phyloP scores from a whole-genome alignment of 1,140 invertebrate genomes.

The Uloborus diversus region DNA sequence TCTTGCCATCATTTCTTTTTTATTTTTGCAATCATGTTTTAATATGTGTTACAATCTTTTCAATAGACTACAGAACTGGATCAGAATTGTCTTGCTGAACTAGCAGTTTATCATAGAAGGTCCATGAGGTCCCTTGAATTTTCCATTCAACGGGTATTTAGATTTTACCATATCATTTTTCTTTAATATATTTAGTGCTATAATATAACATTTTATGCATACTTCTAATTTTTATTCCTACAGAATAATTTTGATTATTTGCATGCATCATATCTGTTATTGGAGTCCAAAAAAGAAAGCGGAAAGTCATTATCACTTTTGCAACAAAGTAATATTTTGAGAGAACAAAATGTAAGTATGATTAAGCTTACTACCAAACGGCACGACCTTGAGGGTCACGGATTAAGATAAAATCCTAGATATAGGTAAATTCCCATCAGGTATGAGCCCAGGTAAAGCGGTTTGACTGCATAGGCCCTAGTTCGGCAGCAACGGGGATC shows the following conservation, averaged over 20 bases:
- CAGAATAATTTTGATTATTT: constrained; percentile 79
- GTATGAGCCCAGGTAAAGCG: too few species aligned
- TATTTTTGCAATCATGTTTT: too few species aligned
- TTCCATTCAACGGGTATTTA: constrained; percentile 63
- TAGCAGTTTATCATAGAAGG: constrained; percentile 71
- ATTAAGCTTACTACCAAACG: too few species aligned
- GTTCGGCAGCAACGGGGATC: too few species aligned
- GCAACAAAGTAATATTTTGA: neutral
- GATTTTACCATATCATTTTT: neutral
- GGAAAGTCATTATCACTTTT: constrained; percentile 67
- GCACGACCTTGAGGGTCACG: too few species aligned
- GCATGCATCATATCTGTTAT: constrained; percentile 80
- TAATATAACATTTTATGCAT: neutral
- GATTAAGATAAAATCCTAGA: too few species aligned
- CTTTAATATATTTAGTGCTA: neutral
- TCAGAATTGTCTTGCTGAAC: constrained; percentile 74
- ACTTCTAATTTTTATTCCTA: constrained; percentile 60
- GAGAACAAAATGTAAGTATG: too few species aligned
- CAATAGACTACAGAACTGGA: constrained; percentile 70
- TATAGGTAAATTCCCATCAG: too few species aligned
- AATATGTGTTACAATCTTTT: too few species aligned
- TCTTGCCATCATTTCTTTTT: too few species aligned
- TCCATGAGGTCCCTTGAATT: constrained; percentile 65
- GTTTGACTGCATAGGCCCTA: too few species aligned
- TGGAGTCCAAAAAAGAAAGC: constrained; percentile 74